Conservation (phyloP, 2,113 vertebrate genomes). For the Syrrhaptes paradoxus region DNA sequence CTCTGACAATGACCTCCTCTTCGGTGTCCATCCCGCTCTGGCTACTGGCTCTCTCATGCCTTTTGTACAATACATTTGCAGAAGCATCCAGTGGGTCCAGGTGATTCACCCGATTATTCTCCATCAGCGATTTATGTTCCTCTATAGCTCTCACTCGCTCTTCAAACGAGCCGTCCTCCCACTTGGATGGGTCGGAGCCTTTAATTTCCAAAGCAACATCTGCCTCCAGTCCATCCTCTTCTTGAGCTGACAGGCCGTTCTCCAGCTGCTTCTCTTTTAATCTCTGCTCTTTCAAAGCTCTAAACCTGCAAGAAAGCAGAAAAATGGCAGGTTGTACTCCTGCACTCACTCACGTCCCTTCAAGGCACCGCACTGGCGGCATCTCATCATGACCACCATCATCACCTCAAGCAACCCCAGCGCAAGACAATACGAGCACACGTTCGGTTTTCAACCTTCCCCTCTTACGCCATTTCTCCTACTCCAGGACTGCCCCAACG, state of each 20-base stretch:
- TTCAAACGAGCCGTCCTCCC: slow-evolving; percentile 84
- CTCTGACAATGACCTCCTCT: slow-evolving; percentile 79
- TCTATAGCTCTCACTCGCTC: slow-evolving; percentile 76
- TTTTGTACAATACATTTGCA: slow-evolving; percentile 22
- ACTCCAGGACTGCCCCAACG: neutral
- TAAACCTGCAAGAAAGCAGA: slow-evolving; percentile 78
- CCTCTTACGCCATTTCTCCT: neutral
- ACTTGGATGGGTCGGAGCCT: slow-evolving; percentile 84
- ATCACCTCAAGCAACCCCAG: neutral
- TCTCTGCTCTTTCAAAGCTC: slow-evolving; percentile 77
- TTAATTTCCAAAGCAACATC: slow-evolving; percentile 68
- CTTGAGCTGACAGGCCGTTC: slow-evolving; percentile 67
- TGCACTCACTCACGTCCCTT: rapidly evolving
- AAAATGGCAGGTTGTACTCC: neutral
- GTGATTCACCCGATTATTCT: slow-evolving; percentile 48
- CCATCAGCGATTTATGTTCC: slow-evolving; percentile 62
- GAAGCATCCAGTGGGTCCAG: slow-evolving; percentile 41
- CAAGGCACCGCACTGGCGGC: no score
- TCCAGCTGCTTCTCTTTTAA: slow-evolving; percentile 75
- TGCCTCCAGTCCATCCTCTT: slow-evolving; percentile 61
- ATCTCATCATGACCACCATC: neutral
- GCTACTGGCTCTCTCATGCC: slow-evolving; percentile 70
- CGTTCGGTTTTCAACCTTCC: rapidly evolving
- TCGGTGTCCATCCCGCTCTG: slow-evolving; percentile 66
- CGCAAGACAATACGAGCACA: rapidly evolving